These are phyloP conservation scores for Actias luna DNA, from an alignment of 2,888 invertebrate genomes.

Conservation along the genomic window DNA sequence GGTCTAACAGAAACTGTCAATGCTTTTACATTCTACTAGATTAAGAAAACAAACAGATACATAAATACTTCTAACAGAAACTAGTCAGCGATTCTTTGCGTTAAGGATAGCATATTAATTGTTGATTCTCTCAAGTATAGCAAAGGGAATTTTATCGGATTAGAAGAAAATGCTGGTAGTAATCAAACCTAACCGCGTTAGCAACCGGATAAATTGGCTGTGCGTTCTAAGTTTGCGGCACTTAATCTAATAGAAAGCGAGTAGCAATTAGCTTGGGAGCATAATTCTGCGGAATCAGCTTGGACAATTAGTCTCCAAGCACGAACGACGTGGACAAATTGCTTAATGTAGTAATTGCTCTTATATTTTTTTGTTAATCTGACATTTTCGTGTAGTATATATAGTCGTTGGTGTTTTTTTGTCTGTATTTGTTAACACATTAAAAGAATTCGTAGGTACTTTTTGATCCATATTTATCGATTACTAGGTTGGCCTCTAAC, in stretches of 20 bases:
- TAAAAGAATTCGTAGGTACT: too few relatives aligned
- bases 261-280: background rate
- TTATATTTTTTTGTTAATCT: background rate
- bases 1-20: too few relatives aligned
- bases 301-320: background rate
- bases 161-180: background rate
- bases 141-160: background rate
- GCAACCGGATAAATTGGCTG: background rate
- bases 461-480: too few relatives aligned
- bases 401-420: too few relatives aligned
- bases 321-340: background rate
- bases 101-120: background rate
- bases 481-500: too few relatives aligned
- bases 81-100: background rate
- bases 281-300: background rate
- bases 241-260: slow-evolving; percentile 4
- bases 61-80: background rate
- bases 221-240: background rate
- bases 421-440: too few relatives aligned
- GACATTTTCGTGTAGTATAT: background rate
- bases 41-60: background rate
- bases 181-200: background rate
- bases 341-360: background rate
- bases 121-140: background rate
- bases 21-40: background rate